phyloP scores from a whole-genome alignment of 1,140 invertebrate genomes.

The Trichoplusia ni region DNA sequence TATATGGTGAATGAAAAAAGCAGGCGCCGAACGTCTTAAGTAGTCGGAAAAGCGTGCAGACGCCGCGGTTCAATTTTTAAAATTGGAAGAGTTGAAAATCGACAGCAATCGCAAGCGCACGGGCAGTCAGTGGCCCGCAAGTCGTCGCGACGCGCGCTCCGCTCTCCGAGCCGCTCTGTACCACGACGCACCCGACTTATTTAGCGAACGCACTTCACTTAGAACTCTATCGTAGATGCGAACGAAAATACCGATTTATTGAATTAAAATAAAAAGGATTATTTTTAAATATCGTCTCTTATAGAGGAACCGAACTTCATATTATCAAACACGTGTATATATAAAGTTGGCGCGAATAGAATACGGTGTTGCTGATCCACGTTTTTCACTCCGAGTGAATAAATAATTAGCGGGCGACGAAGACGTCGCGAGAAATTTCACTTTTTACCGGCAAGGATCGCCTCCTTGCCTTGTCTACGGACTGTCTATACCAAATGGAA shows the following conservation, averaged over 20 bases:
- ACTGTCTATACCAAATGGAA: conserved; percentile 42
- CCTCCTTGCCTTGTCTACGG: conserved; percentile 54
- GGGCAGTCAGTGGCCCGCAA: conserved; percentile 69
- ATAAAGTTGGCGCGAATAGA: conserved; percentile 68
- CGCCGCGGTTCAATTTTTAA: conserved; percentile 60
- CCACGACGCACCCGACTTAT: conserved; percentile 49
- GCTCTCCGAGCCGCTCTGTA: conserved; percentile 52
- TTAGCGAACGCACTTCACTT: conserved; percentile 57
- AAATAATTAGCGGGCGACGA: conserved; percentile 59
- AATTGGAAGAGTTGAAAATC: conserved; percentile 64
- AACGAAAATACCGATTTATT: conserved; percentile 38
- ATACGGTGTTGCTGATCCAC: conserved; percentile 64
- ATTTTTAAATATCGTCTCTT: conserved; percentile 42
- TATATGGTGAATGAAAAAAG: no score
- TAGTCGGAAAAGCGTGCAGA: conserved; percentile 58
- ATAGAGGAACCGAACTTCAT: conserved; percentile 54
- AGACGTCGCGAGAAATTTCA: conserved; percentile 72
- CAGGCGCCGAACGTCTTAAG: conserved; percentile 24
- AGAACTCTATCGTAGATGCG: conserved; percentile 20
- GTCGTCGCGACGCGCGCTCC: conserved; percentile 69
- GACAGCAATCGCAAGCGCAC: conserved; percentile 52
- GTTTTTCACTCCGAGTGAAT: conserved; percentile 75
- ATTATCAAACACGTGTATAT: conserved; percentile 73
- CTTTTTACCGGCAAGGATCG: conserved; percentile 70
- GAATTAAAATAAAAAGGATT: conserved; percentile 31